Conservation (phyloP, 2,113 vertebrate genomes). For the Oostethus manadensis region DNA sequence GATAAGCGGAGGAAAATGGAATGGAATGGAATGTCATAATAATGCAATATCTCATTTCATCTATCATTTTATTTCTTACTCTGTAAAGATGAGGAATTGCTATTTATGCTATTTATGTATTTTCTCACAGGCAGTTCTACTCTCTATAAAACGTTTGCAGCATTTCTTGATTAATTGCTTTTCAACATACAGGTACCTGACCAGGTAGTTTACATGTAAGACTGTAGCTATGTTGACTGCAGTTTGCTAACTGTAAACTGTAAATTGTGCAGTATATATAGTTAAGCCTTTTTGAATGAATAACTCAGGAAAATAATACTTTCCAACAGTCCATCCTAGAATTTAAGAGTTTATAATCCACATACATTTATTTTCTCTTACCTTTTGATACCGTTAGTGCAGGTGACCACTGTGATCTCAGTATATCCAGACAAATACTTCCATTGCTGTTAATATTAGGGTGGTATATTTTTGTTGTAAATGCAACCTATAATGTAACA, state of each 20-base stretch:
- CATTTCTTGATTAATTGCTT: too few species aligned
- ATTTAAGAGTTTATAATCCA: not conserved
- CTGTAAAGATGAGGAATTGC: too few species aligned
- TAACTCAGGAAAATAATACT: not conserved
- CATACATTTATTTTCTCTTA: slow-evolving; percentile 26
- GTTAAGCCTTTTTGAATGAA: not conserved
- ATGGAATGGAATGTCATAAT: too few species aligned
- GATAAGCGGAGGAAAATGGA: too few species aligned
- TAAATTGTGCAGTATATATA: not conserved
- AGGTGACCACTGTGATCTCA: slow-evolving; percentile 80
- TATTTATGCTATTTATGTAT: too few species aligned
- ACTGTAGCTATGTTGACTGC: too few species aligned
- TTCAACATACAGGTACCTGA: too few species aligned
- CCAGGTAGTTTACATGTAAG: too few species aligned
- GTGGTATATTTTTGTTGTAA: slow-evolving; percentile 81
- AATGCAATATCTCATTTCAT: too few species aligned
- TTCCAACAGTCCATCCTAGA: not conserved
- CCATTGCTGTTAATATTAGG: slow-evolving; percentile 83
- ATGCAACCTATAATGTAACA: slow-evolving; percentile 70
- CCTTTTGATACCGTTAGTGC: slow-evolving; percentile 82
- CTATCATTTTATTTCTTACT: too few species aligned
- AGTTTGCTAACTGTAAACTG: not conserved
- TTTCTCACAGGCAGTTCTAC: too few species aligned
- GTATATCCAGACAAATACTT: slow-evolving; percentile 80
- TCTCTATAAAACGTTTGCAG: too few species aligned